Conservation (phyloP, 2,113 vertebrate genomes). For the Rhinoptilus africanus region DNA sequence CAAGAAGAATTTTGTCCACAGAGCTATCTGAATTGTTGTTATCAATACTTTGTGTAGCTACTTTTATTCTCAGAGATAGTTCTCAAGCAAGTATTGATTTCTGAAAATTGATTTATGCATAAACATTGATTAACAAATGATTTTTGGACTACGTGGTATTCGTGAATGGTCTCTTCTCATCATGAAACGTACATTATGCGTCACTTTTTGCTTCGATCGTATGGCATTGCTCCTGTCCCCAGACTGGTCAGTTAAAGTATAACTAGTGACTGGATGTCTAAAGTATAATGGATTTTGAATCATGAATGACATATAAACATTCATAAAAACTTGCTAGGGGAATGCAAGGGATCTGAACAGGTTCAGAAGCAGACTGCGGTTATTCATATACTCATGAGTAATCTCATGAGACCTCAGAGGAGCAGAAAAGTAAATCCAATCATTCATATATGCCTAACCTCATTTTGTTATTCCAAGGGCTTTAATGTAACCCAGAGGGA, state of each 20-base stretch:
- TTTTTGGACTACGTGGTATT: neutral
- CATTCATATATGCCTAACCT: neutral
- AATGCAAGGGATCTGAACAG: neutral
- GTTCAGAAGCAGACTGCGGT: neutral
- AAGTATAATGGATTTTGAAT: neutral
- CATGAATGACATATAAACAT: neutral
- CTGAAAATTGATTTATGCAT: neutral
- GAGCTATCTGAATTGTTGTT: neutral
- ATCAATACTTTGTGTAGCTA: neutral
- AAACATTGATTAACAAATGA: neutral
- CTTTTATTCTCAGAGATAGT: neutral
- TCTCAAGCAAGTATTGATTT: neutral
- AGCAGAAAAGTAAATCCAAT: neutral
- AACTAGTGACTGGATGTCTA: neutral
- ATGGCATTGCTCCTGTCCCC: neutral
- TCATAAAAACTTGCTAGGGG: neutral
- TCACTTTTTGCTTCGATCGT: neutral
- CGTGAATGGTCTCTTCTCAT: neutral
- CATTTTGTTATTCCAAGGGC: neutral
- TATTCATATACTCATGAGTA: neutral
- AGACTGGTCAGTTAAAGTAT: neutral
- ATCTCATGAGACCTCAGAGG: neutral
- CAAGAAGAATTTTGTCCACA: neutral
- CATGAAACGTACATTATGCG: rapidly evolving
- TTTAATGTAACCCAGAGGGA: neutral